These are phyloP conservation scores for Eurois occulta DNA, from an alignment of 2,888 invertebrate species.

Conservation along the genomic window DNA sequence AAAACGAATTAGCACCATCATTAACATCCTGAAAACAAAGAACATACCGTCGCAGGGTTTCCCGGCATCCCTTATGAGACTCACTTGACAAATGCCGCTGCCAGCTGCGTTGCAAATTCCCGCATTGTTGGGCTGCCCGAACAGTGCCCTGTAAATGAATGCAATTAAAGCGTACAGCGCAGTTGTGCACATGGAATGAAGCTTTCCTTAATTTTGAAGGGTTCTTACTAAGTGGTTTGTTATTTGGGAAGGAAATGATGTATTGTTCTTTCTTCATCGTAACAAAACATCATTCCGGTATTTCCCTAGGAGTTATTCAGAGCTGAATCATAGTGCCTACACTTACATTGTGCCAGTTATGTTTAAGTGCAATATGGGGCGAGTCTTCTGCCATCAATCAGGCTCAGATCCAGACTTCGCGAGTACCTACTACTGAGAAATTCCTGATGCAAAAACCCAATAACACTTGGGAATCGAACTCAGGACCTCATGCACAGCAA, in stretches of 20 bases:
- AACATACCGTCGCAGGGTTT: slow-evolving; percentile 12
- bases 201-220: slow-evolving; percentile 10
- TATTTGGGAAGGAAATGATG: background rate
- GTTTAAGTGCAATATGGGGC: background rate
- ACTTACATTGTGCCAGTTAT: background rate
- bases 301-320: background rate
- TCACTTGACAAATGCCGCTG: slow-evolving; percentile 45
- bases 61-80: slow-evolving; percentile 34
- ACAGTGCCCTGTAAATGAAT: slow-evolving; percentile 63
- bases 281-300: background rate
- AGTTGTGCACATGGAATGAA: background rate
- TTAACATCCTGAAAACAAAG: slow-evolving; percentile 23
- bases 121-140: slow-evolving; percentile 51
- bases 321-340: background rate
- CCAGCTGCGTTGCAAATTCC: slow-evolving; percentile 54
- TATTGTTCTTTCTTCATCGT: background rate
- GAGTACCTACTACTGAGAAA: background rate
- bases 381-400: too few species aligned
- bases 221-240: background rate
- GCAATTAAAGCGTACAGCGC: slow-evolving; percentile 62
- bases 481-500: background rate
- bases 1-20: slow-evolving; percentile 15
- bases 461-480: background rate
- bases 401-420: background rate
- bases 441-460: background rate